Percentiles rank a stretch among this genome's conserved stretches.
phyloP scores from a whole-genome alignment of 2,797 vertebrate species.

The Leptoclinus maculatus region DNA sequence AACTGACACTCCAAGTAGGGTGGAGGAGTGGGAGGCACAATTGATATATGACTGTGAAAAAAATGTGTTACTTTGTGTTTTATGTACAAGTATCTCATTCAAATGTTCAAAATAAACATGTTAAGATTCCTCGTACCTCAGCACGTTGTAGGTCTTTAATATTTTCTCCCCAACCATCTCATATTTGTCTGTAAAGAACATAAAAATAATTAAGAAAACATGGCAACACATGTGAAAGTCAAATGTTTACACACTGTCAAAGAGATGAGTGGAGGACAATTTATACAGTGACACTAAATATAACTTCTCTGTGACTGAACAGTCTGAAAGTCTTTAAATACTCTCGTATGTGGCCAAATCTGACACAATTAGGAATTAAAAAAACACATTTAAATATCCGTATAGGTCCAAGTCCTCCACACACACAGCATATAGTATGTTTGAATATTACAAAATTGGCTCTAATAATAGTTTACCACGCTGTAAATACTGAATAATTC shows the following conservation, averaged over 20 bases:
- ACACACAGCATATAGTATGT: background rate
- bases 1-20: conserved; percentile 79
- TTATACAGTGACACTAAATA: background rate
- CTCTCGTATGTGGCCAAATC: background rate
- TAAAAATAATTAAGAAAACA: background rate
- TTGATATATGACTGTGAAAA: conserved; percentile 86
- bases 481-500: conserved; percentile 28
- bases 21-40: conserved; percentile 93
- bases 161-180: conserved; percentile 89
- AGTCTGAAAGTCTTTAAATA: background rate
- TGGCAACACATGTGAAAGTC: background rate
- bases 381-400: conserved; percentile 3
- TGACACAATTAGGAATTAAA: background rate
- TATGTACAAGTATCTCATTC: background rate
- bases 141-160: conserved; percentile 84
- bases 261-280: background rate
- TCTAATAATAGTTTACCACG: background rate
- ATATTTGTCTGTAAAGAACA: conserved; percentile 81
- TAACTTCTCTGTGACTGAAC: background rate
- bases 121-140: conserved; percentile 82
- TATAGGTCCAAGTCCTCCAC: background rate
- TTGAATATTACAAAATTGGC: background rate
- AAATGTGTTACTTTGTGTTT: background rate
- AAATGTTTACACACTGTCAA: background rate
- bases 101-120: background rate